Percentiles rank a stretch among this genome's conserved stretches.
Evolutionary conservation across 2,888 invertebrate genomes (phyloP).

Genomic region (Ectemnius continuus): DNA sequence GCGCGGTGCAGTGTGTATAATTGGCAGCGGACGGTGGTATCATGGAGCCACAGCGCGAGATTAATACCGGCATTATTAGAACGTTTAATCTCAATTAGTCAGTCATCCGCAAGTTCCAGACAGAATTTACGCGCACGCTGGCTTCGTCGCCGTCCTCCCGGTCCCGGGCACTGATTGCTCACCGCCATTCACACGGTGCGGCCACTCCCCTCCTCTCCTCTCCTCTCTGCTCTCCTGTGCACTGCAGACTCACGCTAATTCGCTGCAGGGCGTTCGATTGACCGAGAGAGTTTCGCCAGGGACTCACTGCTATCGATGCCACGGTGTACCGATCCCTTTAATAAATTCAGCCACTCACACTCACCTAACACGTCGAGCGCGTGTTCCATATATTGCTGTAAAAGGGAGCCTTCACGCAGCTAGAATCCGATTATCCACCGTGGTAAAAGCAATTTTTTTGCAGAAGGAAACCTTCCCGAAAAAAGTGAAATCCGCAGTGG

Average conservation of each 20-base stretch:
- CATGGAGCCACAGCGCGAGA: slow-evolving; percentile 28
- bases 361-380: background rate
- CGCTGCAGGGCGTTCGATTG: no score
- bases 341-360: background rate
- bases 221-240: slow-evolving; percentile 10
- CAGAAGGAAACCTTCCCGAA: no score
- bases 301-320: background rate
- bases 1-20: slow-evolving; percentile 14
- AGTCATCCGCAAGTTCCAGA: slow-evolving; percentile 45
- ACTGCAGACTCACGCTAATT: no score
- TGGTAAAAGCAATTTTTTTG: no score
- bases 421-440: no score
- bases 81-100: slow-evolving; percentile 56
- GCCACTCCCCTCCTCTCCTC: no score
- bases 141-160: no score
- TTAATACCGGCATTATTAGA: slow-evolving; percentile 54
- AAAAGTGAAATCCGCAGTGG: no score
- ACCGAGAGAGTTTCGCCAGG: background rate
- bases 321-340: slow-evolving; percentile 1
- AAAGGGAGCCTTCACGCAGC: no score
- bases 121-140: slow-evolving; percentile 37
- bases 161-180: background rate
- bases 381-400: no score
- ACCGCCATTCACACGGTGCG: no score
- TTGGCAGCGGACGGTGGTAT: slow-evolving; percentile 34